These are phyloP conservation scores for Calameuta filiformis DNA, from an alignment of 2,888 invertebrate genomes.

Conservation along the genomic window DNA sequence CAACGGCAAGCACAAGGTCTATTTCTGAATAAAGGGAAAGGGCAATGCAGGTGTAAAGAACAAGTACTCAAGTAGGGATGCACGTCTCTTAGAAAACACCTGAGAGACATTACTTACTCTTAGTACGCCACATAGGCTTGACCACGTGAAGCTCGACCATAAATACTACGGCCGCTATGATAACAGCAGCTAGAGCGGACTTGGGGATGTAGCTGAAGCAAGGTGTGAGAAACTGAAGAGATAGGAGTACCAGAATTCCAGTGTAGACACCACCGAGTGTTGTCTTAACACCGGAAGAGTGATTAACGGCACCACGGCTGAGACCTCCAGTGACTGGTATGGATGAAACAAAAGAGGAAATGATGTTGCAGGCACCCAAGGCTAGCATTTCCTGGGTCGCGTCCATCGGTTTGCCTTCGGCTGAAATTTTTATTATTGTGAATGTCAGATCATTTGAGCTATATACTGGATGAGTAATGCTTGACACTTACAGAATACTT, in stretches of 20 bases:
- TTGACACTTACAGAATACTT: slow-evolving; percentile 73
- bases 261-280: slow-evolving; percentile 76
- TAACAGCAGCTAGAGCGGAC: slow-evolving; percentile 76
- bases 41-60: neutral
- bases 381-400: slow-evolving; percentile 80
- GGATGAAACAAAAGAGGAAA: slow-evolving; percentile 76
- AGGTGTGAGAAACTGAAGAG: slow-evolving; percentile 74
- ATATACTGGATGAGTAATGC: neutral
- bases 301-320: slow-evolving; percentile 76
- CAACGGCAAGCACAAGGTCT: slow-evolving; percentile 74
- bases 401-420: slow-evolving; percentile 72
- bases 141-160: slow-evolving; percentile 75
- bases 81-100: neutral
- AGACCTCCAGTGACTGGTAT: slow-evolving; percentile 76
- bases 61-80: neutral
- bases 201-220: slow-evolving; percentile 75
- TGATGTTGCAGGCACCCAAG: slow-evolving; percentile 73
- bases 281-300: slow-evolving; percentile 77
- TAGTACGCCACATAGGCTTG: slow-evolving; percentile 75
- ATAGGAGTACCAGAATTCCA: slow-evolving; percentile 68
- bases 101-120: slow-evolving; percentile 66
- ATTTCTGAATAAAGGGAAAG: slow-evolving; percentile 67
- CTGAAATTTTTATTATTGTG: slow-evolving; percentile 52
- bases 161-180: slow-evolving; percentile 78
- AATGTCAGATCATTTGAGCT: neutral